Evolutionary conservation across 2,888 invertebrate species (phyloP), one percentile per base, ranked within the genome.

Genomic region (Drosophila neonasuta): DNA sequence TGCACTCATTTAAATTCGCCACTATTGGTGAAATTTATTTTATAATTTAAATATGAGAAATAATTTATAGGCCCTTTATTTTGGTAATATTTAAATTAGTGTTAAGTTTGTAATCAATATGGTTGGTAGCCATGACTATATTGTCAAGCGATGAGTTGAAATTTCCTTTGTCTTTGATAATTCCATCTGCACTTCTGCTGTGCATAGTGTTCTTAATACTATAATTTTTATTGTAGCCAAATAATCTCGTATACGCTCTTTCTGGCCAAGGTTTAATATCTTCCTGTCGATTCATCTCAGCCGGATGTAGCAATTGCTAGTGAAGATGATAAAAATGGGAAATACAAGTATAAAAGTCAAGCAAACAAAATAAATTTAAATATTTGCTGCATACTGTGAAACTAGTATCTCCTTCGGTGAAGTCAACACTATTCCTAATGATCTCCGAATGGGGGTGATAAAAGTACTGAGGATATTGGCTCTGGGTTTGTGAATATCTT

Each of bases 371-470:
- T 7, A 29, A 5, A 10, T 20, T 48, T 24, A 9, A 13, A 17
- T n/a, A 9, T 20, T 41, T 11, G 11, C 34, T 11, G 34, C 36
- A n/a, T 71, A 81, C 81, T 71, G 71, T 66, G 34, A 62, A 70
- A 57, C 62, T 74, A 15, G 15, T 2, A 60, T 74, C 73, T 13
- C 65, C 73, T 29, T 79, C 80, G 8, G 75, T 63, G 15, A 79
- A 76, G 4, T 76, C 67, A 3, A 77, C 86, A 54, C 78, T 84
- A 61, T 89, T 89, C 29, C 83, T 79, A 46, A 90, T 89, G 67
- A 90, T 90, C 41, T 90, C 90, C 2, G 90, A 90, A 54, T 89
- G 86, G 77, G 89, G 89, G 68, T 89, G 90, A 72, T 88, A 88
- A 68, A 89, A 89, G 63, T 87, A 86, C 54, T 88, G 88, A 30